Evolutionary conservation across 1,140 invertebrate species (phyloP), one percentile per base, ranked within the genome.

Genomic region (Brachionus paranguensis): DNA sequence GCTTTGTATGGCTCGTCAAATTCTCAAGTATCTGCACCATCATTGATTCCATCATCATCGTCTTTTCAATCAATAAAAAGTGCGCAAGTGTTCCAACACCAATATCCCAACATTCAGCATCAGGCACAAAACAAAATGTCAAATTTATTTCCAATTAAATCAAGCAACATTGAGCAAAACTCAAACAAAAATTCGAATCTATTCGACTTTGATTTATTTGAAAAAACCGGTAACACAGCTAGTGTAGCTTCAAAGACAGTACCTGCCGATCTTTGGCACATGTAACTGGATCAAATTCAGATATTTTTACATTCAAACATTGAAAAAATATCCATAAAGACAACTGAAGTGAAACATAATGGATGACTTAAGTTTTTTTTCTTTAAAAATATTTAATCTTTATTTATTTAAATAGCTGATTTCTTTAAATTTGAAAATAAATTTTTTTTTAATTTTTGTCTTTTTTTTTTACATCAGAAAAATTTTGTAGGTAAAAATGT

Each of bases 241-340:
- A 41, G n/a, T 41, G 33, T 14, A n/a, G 27, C 65, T 20, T 60
- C 68, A 72, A 41, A 72, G 17, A 72, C 68, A 41, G 17, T 72
- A 45, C 37, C 68, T 72, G 41, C 68, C 37, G 68, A 72, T 72
- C 33, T 72, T 3, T 72, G 68, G 68, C 68, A 72, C 37, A 72
- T 72, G 68, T 72, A 72, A 72, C 65, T 33, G 53, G 2, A 27
- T 20, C 0, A 24, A 60, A 53, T 4, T n/a, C 7, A n/a, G 8
- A 60, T 27, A 20, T 60, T 60, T 60, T 60, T 27, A 20, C 1
- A 6, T 20, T 20, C 6, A 10, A 27, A 8, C 17, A 27, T 60
- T 10, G 17, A 27, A 24, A 24, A 60, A 60, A 60, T 60, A 60
- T 5, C 10, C 8, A 60, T 1, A 8, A 55, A 55, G 7, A 60